phyloP scores from a whole-genome alignment of 1,140 invertebrate genomes.

The Leguminivora glycinivorella region DNA sequence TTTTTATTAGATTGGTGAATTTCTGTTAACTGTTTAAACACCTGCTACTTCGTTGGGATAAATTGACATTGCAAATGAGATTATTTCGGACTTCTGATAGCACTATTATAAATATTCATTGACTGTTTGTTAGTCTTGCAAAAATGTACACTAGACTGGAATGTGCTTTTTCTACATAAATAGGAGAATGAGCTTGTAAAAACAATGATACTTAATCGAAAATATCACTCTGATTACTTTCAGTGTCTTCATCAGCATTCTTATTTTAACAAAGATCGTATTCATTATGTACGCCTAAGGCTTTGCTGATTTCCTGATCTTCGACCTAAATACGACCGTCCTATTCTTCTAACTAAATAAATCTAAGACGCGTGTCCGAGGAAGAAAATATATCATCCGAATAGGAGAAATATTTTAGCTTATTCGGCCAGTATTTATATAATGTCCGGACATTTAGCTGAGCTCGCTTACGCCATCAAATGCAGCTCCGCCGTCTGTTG shows the following conservation, averaged over 20 bases:
- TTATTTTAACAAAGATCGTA: constrained; percentile 30
- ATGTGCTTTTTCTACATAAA: no score
- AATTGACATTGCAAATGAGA: no score
- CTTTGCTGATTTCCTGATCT: not conserved
- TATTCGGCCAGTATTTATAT: constrained; percentile 22
- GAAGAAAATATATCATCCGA: constrained; percentile 20
- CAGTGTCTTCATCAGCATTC: not conserved
- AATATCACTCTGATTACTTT: not conserved
- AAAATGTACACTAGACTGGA: no score
- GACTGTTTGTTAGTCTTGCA: no score
- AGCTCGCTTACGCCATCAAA: constrained; percentile 10
- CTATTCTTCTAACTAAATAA: constrained; percentile 13
- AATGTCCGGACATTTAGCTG: constrained; percentile 17
- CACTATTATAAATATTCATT: no score
- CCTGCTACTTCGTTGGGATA: no score
- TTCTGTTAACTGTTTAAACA: not conserved
- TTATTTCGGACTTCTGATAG: no score
- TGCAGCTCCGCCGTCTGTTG: constrained; percentile 19
- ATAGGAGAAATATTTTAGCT: constrained; percentile 17
- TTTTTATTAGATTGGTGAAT: not conserved
- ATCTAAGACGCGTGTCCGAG: not conserved
- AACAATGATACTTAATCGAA: no score
- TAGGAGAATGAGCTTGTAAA: no score
- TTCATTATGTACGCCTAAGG: not conserved
- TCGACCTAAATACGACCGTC: not conserved